Evolutionary conservation across 2,888 invertebrate species (phyloP).

Genomic region (Eremobia ochroleuca): DNA sequence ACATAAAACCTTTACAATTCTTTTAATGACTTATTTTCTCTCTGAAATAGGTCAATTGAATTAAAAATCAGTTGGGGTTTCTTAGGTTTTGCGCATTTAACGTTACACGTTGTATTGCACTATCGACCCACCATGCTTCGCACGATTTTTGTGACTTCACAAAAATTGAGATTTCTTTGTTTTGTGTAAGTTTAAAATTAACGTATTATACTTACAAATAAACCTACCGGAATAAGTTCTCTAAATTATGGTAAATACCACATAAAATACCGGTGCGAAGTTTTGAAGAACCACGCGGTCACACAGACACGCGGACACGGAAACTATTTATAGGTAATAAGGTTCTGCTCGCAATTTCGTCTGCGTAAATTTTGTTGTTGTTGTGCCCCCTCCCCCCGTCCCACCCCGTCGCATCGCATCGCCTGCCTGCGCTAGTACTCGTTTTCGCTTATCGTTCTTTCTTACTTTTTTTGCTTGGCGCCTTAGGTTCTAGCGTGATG

Average conservation of each 20-base stretch:
- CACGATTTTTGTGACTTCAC: background rate
- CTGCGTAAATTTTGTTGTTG: background rate
- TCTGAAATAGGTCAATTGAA: too few relatives aligned
- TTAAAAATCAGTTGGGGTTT: too few relatives aligned
- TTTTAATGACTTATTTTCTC: too few relatives aligned
- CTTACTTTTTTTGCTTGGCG: too few relatives aligned
- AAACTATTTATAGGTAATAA: background rate
- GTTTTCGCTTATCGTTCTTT: background rate
- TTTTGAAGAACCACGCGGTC: background rate
- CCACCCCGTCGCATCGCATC: background rate
- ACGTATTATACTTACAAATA: background rate
- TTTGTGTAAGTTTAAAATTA: background rate
- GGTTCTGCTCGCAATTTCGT: background rate
- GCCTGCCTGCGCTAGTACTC: background rate
- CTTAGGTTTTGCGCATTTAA: too few relatives aligned
- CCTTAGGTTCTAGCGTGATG: too few relatives aligned
- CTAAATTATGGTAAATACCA: background rate
- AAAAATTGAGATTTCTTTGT: background rate
- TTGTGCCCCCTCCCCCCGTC: too few relatives aligned
- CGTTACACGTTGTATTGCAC: too few relatives aligned
- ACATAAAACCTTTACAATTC: too few relatives aligned
- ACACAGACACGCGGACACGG: background rate
- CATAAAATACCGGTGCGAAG: background rate
- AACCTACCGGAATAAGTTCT: background rate
- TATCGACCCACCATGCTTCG: too few relatives aligned